Base-by-base conservation (phyloP, 2,113 vertebrate species). In the Dipodomys spectabilis region DNA sequence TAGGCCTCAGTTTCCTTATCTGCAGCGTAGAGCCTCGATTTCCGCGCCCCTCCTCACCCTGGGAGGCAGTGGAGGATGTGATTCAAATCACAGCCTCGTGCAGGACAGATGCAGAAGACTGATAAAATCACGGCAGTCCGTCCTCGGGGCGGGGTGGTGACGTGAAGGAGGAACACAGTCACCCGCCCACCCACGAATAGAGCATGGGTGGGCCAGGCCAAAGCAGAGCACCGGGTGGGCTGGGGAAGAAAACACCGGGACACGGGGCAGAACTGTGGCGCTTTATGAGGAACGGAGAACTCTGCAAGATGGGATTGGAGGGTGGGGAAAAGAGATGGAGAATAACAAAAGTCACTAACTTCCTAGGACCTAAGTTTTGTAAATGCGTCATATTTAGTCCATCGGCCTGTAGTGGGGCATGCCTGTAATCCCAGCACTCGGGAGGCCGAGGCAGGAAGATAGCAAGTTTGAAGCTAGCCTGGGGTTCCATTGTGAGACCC, bases 1-100 rank as follows among this genome's bases (percentile, higher is more conserved):
- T 22, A 49, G 12, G 67, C 93, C 92, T 82, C 92, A 35, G 13
- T 19, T 69, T 90, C 82, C 94, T 95, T 92, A 93, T 96, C 91
- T 93, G 77, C 81, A 19, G 11, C 27, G 22, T 6, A 32, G 0
- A 80, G 91, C 7, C 20, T 32, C 62, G 19, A 1, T 45, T n/a
- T 87, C 22, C 4, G 27, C 65, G 15, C 73, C 79, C 4, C 45
- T 45, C 45, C 2, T 32, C 60, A 2, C 35, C 49, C 20, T 2
- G 45, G 93, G 87, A 78, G 86, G 64, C 39, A 77, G 85, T 15
- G 82, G 82, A 30, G 69, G 94, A 69, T 82, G 11, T 49, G 94
- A 94, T n/a, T 87, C 78, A 77, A 89, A 95, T 77, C 75, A 30
- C 6, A 30, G 57, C 64, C 65, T 71, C 0, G 7, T 18, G 74